These are phyloP conservation scores for Blastobasis lacticolella DNA, from an alignment of 2,888 invertebrate genomes.

Conservation along the genomic window DNA sequence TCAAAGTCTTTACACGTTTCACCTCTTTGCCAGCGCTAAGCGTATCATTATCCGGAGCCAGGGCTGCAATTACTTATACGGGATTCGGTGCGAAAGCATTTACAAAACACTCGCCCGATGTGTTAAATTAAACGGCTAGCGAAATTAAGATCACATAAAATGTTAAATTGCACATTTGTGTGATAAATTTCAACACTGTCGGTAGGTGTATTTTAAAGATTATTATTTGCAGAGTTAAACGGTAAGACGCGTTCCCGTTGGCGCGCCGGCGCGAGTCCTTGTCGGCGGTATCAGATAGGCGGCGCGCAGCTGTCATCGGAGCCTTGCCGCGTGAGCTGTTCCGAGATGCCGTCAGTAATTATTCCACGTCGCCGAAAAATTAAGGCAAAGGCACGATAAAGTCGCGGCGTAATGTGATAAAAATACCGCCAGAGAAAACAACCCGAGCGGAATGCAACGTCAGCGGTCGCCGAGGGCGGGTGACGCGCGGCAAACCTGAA, in stretches of 20 bases:
- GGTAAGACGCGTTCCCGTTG: neutral
- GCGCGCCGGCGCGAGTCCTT: constrained; percentile 14
- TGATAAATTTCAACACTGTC: neutral
- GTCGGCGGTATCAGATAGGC: constrained; percentile 38
- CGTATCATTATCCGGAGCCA: constrained; percentile 53
- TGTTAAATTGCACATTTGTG: neutral
- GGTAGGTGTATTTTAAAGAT: neutral
- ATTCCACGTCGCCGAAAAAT: constrained; percentile 61
- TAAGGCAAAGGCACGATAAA: constrained; percentile 57
- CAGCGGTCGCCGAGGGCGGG: constrained; percentile 38
- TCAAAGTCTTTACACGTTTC: constrained; percentile 52
- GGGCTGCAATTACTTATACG: constrained; percentile 49
- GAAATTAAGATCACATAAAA: neutral
- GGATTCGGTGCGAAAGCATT: constrained; percentile 38
- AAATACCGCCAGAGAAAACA: constrained; percentile 41
- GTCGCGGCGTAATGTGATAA: constrained; percentile 44
- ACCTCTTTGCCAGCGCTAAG: constrained; percentile 37
- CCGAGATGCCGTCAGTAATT: constrained; percentile 51
- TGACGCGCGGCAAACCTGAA: constrained; percentile 51
- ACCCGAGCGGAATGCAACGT: constrained; percentile 51
- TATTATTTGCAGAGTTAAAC: neutral
- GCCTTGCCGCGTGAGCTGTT: constrained; percentile 49
- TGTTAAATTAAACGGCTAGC: constrained; percentile 1
- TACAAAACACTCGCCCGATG: constrained; percentile 29
- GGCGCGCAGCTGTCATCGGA: constrained; percentile 46